Base-by-base conservation (phyloP, 1,140 invertebrate genomes). In the Agrilus planipennis region DNA sequence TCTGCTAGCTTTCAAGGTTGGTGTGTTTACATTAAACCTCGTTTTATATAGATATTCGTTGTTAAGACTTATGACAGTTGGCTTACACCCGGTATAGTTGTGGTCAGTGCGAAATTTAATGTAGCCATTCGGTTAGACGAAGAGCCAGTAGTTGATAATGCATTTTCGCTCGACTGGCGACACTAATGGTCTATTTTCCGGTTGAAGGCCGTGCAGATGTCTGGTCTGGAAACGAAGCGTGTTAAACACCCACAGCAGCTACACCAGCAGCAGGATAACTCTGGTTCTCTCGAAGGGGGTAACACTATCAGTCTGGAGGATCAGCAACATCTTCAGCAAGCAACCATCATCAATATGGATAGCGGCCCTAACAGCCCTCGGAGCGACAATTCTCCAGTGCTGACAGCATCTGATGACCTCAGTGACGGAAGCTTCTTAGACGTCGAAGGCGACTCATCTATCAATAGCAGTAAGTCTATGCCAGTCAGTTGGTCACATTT, bases 341-440 rank as follows among this genome's bases (percentile, higher is more conserved):
- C 4, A 6, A n/a, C n/a, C 22, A 7, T 41, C 42, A 28, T n/a
- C n/a, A n/a, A n/a, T n/a, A 31, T 51, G 7, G 57, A 59, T 29
- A 55, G 53, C 27, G 52, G 42, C 14, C 53, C 53, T 12, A 59
- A 44, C 28, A 57, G 55, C 36, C 56, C 57, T n/a, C 43, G 46
- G 18, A 55, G 49, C 38, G 49, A 50, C 10, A 42, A 45, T 31
- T 53, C 53, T 6, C 44, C 49, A 9, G 35, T 50, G 30, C 11
- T 50, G 6, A 50, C 29, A 14, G 39, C 22, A 10, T 23, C 44
- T 9, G 53, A 55, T 32, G 53, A 55, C 34, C 31, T 50, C 15
- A 45, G 21, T 28, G 53, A 55, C 34, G 39, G 34, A 31, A 43
- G 41, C 32, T 45, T 40, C 25, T 41, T 46, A n/a, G 51, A 56